phyloP scores from a whole-genome alignment of 2,888 invertebrate species.

The Galerucella nymphaeae region DNA sequence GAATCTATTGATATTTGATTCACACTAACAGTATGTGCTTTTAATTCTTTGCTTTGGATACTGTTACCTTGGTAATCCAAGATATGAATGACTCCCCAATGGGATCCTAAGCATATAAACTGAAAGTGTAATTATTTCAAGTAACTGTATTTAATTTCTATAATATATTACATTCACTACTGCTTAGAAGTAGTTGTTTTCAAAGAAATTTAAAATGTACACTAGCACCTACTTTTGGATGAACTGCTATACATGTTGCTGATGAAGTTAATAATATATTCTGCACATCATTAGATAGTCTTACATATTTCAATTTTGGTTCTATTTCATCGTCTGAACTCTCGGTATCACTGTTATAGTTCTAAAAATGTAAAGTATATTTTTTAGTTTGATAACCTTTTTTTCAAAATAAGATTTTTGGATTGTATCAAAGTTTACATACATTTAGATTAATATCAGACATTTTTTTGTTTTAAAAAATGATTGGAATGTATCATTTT shows the following conservation, averaged over 20 bases:
- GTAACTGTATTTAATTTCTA: too few species aligned
- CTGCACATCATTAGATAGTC: slow-evolving; percentile 88
- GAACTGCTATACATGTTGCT: slow-evolving; percentile 93
- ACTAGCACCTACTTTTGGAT: slow-evolving; percentile 77
- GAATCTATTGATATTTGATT: slow-evolving; percentile 95
- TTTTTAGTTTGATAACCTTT: neutral
- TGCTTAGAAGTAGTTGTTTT: slow-evolving; percentile 10
- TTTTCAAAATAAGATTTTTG: neutral
- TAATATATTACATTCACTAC: slow-evolving; percentile 2
- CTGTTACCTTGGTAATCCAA: slow-evolving; percentile 93
- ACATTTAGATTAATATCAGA: slow-evolving; percentile 48
- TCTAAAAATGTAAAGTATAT: slow-evolving; percentile 48
- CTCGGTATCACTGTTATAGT: slow-evolving; percentile 58
- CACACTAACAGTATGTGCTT: slow-evolving; percentile 88
- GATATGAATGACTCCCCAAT: slow-evolving; percentile 90
- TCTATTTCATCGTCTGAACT: slow-evolving; percentile 73
- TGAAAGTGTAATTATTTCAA: too few species aligned
- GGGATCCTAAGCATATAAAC: slow-evolving; percentile 93
- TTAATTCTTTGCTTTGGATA: slow-evolving; percentile 76
- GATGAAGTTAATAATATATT: slow-evolving; percentile 86
- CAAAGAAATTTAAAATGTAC: neutral
- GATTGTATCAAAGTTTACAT: slow-evolving; percentile 17
- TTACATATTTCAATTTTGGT: slow-evolving; percentile 91
- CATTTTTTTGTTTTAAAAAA: slow-evolving; percentile 41
- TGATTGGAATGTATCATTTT: slow-evolving; percentile 44